These are phyloP conservation scores for Sciurus vulgaris DNA, from an alignment of 2,797 vertebrate genomes.

Conservation along the genomic window DNA sequence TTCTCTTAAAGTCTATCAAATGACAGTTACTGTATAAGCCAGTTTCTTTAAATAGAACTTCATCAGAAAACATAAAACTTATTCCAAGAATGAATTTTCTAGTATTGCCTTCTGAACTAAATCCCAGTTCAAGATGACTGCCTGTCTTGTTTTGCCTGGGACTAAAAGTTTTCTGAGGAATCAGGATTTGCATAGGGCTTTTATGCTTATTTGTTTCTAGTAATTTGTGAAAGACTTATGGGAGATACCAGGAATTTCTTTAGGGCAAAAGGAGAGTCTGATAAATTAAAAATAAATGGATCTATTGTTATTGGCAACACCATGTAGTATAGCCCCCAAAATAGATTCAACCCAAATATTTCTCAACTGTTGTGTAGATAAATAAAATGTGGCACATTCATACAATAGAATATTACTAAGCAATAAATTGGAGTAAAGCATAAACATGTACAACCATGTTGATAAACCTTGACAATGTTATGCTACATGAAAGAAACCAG, in stretches of 20 bases:
- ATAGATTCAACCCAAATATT: background rate
- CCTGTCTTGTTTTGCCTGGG: background rate
- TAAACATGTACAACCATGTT: background rate
- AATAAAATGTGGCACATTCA: background rate
- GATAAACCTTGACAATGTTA: background rate
- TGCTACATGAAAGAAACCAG: background rate
- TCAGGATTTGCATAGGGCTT: background rate
- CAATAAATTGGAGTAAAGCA: background rate
- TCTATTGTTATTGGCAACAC: background rate
- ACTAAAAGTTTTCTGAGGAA: background rate
- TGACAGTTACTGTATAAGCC: background rate
- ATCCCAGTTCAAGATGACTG: background rate
- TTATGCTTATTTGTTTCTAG: background rate
- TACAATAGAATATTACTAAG: background rate
- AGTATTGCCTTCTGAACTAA: background rate
- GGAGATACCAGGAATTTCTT: background rate
- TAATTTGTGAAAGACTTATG: background rate
- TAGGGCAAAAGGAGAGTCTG: background rate
- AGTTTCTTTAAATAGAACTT: background rate
- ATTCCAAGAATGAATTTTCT: conserved; percentile 17
- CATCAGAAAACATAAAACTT: background rate
- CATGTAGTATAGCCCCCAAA: background rate
- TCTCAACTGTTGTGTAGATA: background rate
- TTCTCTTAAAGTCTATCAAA: background rate
- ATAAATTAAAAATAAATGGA: background rate